phyloP scores from a whole-genome alignment of 2,113 vertebrate genomes.

The Nothobranchius kuhntae region DNA sequence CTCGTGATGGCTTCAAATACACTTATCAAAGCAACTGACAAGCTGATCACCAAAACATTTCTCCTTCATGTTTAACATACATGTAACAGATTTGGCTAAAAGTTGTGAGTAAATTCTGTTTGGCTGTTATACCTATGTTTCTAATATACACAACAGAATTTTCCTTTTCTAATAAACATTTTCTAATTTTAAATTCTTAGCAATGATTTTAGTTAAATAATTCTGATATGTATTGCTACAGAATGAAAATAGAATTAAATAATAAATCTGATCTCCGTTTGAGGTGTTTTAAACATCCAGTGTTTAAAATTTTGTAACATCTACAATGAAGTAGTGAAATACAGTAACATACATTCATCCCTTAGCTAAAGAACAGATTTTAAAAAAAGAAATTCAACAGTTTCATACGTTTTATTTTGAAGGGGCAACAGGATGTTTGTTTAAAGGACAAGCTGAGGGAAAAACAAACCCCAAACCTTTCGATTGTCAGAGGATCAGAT shows the following conservation, averaged over 20 bases:
- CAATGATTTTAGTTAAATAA: constrained; percentile 12
- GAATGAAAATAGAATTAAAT: constrained; percentile 5
- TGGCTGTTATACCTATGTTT: neutral
- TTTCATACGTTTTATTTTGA: no score
- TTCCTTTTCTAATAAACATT: constrained; percentile 1
- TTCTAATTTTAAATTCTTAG: constrained; percentile 4
- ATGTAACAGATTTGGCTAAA: neutral
- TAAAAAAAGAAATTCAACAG: no score
- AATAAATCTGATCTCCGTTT: constrained; percentile 27
- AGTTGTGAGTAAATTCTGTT: neutral
- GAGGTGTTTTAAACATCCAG: neutral
- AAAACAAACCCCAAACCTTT: no score
- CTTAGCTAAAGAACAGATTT: neutral
- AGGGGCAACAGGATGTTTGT: no score
- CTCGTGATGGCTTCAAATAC: neutral
- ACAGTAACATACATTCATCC: neutral
- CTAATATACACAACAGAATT: constrained; percentile 19
- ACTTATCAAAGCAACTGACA: neutral
- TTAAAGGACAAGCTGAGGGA: no score
- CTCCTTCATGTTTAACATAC: neutral
- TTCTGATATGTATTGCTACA: neutral
- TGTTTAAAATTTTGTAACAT: no score
- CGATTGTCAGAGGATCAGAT: neutral
- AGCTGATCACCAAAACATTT: neutral
- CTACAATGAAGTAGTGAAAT: no score